Conservation (phyloP, 2,797 vertebrate genomes). For the Sebastes minor region DNA sequence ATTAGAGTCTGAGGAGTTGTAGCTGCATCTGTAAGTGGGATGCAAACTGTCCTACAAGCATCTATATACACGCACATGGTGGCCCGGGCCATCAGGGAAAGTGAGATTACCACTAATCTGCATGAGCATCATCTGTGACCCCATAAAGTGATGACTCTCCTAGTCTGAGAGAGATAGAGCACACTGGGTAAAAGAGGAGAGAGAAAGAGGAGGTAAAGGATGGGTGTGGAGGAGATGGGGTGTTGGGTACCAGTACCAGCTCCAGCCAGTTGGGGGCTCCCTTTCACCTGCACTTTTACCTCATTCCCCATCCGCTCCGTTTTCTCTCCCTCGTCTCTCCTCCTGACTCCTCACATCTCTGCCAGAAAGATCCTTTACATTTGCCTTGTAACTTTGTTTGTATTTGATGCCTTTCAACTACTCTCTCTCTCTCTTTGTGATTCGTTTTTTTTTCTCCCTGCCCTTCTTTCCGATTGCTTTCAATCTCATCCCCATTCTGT, state of each 20-base stretch:
- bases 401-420: slow-evolving; percentile 31
- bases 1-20: slow-evolving; percentile 37
- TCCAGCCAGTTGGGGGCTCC: slow-evolving; percentile 66
- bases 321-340: background rate
- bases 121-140: slow-evolving; percentile 41
- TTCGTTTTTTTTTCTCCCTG: slow-evolving; percentile 5
- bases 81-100: background rate
- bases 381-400: slow-evolving; percentile 37
- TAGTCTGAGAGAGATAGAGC: slow-evolving; percentile 1
- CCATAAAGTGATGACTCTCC: slow-evolving; percentile 14
- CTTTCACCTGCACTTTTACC: slow-evolving; percentile 52
- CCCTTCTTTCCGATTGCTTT: slow-evolving; percentile 36
- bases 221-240: background rate
- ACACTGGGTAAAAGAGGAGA: background rate
- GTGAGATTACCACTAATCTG: slow-evolving; percentile 58
- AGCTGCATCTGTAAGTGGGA: slow-evolving; percentile 19
- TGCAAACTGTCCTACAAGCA: slow-evolving; percentile 22
- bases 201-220: background rate
- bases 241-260: slow-evolving; percentile 22
- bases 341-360: background rate
- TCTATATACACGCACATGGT: background rate
- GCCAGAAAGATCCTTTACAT: slow-evolving; percentile 19
- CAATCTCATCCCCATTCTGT: slow-evolving; percentile 65
- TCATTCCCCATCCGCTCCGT: background rate
- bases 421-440: background rate